Base-by-base conservation (phyloP, 2,888 invertebrate genomes). In the Ferrisia virgata region DNA sequence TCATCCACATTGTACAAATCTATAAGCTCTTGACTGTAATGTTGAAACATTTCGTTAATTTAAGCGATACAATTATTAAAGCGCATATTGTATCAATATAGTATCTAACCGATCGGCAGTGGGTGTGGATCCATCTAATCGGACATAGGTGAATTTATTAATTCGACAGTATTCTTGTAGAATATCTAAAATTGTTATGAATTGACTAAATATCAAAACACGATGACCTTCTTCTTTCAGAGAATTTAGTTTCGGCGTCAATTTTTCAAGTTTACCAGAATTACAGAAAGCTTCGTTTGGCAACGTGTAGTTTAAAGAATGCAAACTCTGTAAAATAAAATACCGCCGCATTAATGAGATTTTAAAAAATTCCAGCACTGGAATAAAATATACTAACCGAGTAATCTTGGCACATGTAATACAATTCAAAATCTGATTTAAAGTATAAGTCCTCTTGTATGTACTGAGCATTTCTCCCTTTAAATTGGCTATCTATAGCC, bases 171-270 rank as follows among this genome's bases (percentile, higher is more conserved):
- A 99, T 76, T 94, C 94, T 89, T 98, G 96, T 86, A 99, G 89
- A 86, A 99, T 92, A 89, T 99, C 97, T 88, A 99, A 91, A 91
- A 99, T 92, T 92, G 97, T 96, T 40, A 96, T 95, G 90, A 98
- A 99, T 91, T 99, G 99, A 88, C 96, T 97, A 90, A 99, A 99
- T 86, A 99, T 91, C 85, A 99, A 90, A 86, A 97, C 95, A 18
- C 97, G 91, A 88, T 95, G 95, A 0, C 94, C 94, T 0, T 91
- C 92, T 8, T 89, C 89, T 88, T 95, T 93, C 85, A 97, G 89
- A 85, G 91, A 90, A 0, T 94, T 93, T 85, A 99, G 89, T 87
- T 96, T 89, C 86, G 91, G 90, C 88, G 97, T 96, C 84, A 99
- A 89, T 88, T 93, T 92, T 40, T 90, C 88, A 88, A 98, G 94